Evolutionary conservation across 2,797 vertebrate species (phyloP).

Genomic region (Hapalemur alaotrensis): DNA sequence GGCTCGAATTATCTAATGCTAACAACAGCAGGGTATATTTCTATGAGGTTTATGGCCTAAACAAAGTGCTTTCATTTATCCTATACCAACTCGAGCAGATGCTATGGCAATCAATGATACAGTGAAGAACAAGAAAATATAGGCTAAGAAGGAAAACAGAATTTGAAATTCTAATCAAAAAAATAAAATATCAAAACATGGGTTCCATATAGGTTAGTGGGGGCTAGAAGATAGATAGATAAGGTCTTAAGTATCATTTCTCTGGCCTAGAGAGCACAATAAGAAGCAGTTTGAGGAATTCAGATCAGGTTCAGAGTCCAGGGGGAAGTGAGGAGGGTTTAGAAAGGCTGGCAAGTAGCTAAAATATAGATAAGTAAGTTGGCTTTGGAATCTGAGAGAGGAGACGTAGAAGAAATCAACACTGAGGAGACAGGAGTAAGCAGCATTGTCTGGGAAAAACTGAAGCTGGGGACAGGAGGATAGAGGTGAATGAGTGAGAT

Average conservation of each 20-base stretch:
- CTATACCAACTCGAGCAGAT: slow-evolving; percentile 17
- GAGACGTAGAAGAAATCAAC: background rate
- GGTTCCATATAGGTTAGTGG: background rate
- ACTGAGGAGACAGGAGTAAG: background rate
- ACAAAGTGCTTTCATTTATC: slow-evolving; percentile 16
- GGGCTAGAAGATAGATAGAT: background rate
- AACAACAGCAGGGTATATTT: slow-evolving; percentile 8
- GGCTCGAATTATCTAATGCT: slow-evolving; percentile 40
- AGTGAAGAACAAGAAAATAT: background rate
- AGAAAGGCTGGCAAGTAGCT: background rate
- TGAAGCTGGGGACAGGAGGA: background rate
- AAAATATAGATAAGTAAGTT: background rate
- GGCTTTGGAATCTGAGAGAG: background rate
- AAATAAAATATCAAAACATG: background rate
- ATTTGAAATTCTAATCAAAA: slow-evolving; percentile 16
- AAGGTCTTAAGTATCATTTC: background rate
- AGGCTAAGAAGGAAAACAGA: background rate
- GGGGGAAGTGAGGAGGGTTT: background rate
- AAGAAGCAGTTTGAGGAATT: background rate
- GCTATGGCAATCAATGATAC: background rate
- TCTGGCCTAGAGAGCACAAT: background rate
- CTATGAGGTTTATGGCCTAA: slow-evolving; percentile 37
- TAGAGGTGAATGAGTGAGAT: background rate
- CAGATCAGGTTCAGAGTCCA: background rate
- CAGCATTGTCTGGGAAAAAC: background rate